A percentile compares a stretch with the other conserved stretches of the same genome.
phyloP scores from a whole-genome alignment of 2,797 vertebrate genomes.

The Periparus ater region DNA sequence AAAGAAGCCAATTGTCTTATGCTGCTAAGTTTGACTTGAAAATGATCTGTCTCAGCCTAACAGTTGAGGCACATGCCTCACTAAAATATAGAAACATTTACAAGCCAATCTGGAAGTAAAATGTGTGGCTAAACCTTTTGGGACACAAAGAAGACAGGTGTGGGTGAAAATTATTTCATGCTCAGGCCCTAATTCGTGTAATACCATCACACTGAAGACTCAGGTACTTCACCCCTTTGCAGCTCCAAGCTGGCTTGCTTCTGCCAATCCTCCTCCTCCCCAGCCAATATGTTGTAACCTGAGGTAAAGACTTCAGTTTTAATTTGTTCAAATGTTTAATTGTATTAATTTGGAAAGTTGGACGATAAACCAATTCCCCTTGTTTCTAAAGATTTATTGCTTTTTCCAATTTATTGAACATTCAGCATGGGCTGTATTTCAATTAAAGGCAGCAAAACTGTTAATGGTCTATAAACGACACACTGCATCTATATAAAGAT shows the following conservation, averaged over 20 bases:
- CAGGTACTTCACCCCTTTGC: accelerated
- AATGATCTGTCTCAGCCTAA: neutral
- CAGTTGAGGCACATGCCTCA: accelerated
- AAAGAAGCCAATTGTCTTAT: neutral
- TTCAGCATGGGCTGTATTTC: neutral
- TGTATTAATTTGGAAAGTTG: neutral
- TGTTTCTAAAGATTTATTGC: neutral
- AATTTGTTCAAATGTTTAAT: neutral
- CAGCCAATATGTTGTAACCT: neutral
- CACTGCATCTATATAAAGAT: neutral
- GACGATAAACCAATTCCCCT: neutral
- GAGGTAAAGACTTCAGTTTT: neutral
- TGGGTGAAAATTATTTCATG: neutral
- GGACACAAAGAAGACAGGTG: neutral
- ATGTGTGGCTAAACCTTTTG: accelerated
- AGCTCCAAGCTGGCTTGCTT: neutral
- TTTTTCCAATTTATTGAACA: neutral
- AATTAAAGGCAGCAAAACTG: neutral
- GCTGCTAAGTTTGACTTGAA: neutral
- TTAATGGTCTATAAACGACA: neutral
- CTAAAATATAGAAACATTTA: neutral
- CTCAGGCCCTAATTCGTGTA: neutral
- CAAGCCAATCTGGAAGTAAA: no score
- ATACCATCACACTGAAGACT: neutral
- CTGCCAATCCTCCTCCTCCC: neutral